These are phyloP conservation scores for Phyllostomus discolor DNA, from an alignment of 2,113 vertebrate species.

Conservation along the genomic window DNA sequence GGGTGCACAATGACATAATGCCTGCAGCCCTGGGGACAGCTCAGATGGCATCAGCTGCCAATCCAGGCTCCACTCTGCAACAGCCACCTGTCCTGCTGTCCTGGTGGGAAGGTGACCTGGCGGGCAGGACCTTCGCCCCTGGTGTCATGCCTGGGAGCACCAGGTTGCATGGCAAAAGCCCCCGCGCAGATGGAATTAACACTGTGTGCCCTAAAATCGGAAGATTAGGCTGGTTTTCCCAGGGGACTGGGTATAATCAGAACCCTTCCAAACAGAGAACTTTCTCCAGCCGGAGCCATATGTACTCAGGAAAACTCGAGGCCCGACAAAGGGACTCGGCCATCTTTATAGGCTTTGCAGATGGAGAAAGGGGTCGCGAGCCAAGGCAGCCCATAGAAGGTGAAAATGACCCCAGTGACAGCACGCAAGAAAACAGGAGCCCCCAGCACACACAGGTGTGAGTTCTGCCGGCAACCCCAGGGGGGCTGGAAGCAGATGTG, in stretches of 20 bases:
- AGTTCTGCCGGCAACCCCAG: background rate
- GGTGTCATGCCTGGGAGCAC: too few relatives aligned
- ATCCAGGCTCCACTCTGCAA: background rate
- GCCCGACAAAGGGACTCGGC: background rate
- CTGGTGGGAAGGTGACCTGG: background rate
- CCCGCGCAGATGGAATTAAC: background rate
- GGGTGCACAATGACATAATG: too few relatives aligned
- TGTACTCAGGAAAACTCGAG: background rate
- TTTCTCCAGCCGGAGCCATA: background rate
- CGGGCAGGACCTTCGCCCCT: background rate
- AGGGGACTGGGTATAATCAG: background rate
- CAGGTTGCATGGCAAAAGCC: background rate
- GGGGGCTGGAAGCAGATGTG: background rate
- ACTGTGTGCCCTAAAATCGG: background rate
- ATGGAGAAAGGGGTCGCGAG: too few relatives aligned
- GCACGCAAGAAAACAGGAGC: background rate
- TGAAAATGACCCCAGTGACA: background rate
- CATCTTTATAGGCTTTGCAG: background rate
- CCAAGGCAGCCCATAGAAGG: background rate
- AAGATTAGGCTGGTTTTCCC: background rate
- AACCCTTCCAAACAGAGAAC: background rate
- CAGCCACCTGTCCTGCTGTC: background rate
- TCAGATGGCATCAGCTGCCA: accelerated
- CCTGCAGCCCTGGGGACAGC: too few relatives aligned
- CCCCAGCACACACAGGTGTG: accelerated